Conservation (phyloP, 2,888 invertebrate genomes). For the Stegophylla sp. region DNA sequence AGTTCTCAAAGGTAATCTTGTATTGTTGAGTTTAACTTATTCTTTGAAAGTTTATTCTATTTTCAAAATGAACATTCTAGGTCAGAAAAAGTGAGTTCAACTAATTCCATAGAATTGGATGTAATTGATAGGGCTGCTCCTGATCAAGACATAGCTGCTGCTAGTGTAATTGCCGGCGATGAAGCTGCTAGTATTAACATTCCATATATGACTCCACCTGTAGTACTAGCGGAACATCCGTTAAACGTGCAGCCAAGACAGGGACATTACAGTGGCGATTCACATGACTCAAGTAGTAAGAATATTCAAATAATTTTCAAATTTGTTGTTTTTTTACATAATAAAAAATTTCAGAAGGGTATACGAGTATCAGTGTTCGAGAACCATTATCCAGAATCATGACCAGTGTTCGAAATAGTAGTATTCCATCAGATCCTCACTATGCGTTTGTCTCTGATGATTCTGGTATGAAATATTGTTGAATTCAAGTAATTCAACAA, state of each 20-base stretch:
- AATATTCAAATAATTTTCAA: not conserved
- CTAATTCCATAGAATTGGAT: constrained; percentile 39
- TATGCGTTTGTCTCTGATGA: constrained; percentile 92
- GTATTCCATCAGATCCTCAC: constrained; percentile 71
- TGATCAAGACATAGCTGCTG: constrained; percentile 74
- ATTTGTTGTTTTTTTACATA: constrained; percentile 22
- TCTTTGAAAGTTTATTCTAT: not conserved
- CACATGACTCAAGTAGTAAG: constrained; percentile 79
- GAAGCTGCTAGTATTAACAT: constrained; percentile 86
- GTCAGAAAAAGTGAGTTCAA: constrained; percentile 30
- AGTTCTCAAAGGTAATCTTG: constrained; percentile 46
- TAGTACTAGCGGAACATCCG: constrained; percentile 65
- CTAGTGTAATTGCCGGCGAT: constrained; percentile 83
- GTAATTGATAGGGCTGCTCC: constrained; percentile 37
- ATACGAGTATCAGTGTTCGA: constrained; percentile 88
- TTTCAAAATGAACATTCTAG: constrained; percentile 21
- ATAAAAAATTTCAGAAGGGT: constrained; percentile 74
- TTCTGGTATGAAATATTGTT: constrained; percentile 71
- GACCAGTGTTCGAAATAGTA: constrained; percentile 66
- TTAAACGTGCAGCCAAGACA: constrained; percentile 65
- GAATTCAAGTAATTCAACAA: too few species aligned
- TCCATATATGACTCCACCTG: constrained; percentile 86
- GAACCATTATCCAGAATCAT: constrained; percentile 84
- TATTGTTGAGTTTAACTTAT: not conserved
- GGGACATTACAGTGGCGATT: constrained; percentile 86